These are phyloP conservation scores for Elachura formosa DNA, from an alignment of 2,113 vertebrate species.

Conservation along the genomic window DNA sequence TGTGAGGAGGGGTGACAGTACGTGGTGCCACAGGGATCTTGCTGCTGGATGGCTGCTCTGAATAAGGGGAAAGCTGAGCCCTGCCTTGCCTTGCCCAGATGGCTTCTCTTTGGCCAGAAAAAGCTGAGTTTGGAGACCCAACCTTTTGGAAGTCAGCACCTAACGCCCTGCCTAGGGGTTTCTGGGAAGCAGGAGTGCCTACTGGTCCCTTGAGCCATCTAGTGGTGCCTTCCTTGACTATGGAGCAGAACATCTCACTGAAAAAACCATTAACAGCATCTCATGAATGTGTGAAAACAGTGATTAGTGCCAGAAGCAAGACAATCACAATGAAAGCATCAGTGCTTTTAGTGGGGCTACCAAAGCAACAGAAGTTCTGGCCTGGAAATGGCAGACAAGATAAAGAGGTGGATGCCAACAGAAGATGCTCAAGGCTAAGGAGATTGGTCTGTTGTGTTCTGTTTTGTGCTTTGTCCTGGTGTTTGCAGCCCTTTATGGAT, in stretches of 20 bases:
- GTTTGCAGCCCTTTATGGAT: background rate
- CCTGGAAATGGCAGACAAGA: background rate
- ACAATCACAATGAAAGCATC: background rate
- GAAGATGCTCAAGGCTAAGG: background rate
- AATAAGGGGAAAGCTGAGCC: background rate
- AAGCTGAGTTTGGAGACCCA: background rate
- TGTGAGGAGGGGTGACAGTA: background rate
- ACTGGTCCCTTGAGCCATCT: constrained; percentile 6
- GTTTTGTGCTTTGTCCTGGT: background rate
- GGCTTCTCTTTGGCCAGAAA: background rate
- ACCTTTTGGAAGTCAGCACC: fast-evolving
- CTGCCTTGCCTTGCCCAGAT: background rate
- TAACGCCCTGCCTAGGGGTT: fast-evolving
- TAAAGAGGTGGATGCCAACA: background rate
- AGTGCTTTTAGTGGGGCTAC: background rate
- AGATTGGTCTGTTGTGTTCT: background rate
- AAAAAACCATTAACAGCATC: background rate
- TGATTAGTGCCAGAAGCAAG: background rate
- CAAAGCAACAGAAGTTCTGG: background rate
- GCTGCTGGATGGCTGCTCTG: background rate
- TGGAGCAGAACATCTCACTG: background rate
- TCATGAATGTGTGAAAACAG: background rate
- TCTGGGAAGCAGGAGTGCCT: background rate
- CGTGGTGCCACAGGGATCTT: background rate
- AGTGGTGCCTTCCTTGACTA: background rate